phyloP scores from a whole-genome alignment of 2,113 vertebrate genomes.

The Paradoxurus hermaphroditus region DNA sequence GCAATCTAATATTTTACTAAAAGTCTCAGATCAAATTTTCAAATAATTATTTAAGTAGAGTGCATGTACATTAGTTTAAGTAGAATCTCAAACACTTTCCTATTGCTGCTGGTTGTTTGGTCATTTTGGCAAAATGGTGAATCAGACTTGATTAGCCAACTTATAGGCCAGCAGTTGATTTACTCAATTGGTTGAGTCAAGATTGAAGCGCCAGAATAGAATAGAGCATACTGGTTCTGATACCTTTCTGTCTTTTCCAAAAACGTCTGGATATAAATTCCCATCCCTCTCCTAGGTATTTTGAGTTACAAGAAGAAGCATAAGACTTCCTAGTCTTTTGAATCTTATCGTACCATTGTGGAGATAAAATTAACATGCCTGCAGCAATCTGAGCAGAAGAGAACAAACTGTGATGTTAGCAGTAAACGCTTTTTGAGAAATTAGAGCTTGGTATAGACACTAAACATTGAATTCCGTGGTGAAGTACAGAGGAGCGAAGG shows the following conservation, averaged over 20 bases:
- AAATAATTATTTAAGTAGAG: neutral
- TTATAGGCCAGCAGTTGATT: neutral
- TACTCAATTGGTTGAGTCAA: neutral
- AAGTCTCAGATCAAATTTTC: neutral
- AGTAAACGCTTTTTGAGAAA: conserved; percentile 36
- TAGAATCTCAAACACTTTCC: neutral
- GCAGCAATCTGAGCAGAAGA: neutral
- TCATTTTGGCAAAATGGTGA: neutral
- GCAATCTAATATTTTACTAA: neutral
- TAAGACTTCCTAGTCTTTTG: neutral
- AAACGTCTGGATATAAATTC: neutral
- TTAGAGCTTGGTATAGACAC: neutral
- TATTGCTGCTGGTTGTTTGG: neutral
- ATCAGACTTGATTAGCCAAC: neutral
- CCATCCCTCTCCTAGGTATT: neutral
- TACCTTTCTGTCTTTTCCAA: neutral
- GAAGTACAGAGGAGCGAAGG: neutral
- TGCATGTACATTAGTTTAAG: neutral
- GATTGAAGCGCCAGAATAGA: neutral
- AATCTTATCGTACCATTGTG: neutral
- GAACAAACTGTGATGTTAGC: neutral
- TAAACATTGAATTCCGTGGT: neutral
- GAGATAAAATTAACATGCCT: neutral
- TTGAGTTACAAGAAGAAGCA: neutral
- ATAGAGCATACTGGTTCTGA: neutral